These are phyloP conservation scores for Aplysia californica DNA, from an alignment of 1,140 invertebrate species.

Conservation along the genomic window DNA sequence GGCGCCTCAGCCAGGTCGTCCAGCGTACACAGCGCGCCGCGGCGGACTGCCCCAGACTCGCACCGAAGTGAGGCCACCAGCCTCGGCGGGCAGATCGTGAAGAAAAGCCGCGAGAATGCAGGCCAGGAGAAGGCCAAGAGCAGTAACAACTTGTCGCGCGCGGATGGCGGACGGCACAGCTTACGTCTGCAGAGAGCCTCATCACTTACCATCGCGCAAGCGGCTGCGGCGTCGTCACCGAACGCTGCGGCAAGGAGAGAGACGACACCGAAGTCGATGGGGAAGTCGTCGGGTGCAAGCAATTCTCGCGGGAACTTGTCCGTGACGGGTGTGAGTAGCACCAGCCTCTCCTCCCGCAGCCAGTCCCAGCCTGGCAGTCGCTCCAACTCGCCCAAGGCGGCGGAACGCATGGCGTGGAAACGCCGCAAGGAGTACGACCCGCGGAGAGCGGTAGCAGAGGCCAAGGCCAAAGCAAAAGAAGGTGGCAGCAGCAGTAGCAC, in stretches of 20 bases:
- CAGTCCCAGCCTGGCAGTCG: constrained; percentile 48
- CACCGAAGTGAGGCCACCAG: constrained; percentile 51
- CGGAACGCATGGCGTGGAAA: constrained; percentile 93
- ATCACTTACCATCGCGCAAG: constrained; percentile 29
- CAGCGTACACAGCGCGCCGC: constrained; percentile 30
- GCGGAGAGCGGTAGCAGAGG: constrained; percentile 84
- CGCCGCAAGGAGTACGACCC: constrained; percentile 91
- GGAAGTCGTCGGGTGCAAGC: constrained; percentile 39
- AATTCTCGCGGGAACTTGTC: constrained; percentile 41
- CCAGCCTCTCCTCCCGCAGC: constrained; percentile 35
- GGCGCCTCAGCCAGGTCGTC: constrained; percentile 32
- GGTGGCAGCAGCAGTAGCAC: not conserved
- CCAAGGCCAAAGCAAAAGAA: constrained; percentile 53
- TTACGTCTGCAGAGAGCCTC: constrained; percentile 66
- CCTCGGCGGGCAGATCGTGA: constrained; percentile 58
- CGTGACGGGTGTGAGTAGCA: constrained; percentile 51
- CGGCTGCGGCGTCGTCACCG: not conserved
- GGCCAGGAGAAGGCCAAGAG: not conserved
- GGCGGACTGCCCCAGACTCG: constrained; percentile 19
- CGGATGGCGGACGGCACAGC: constrained; percentile 77
- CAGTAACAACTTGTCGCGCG: constrained; percentile 69
- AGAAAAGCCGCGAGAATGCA: constrained; percentile 30
- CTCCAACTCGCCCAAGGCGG: constrained; percentile 59
- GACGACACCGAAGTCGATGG: constrained; percentile 28
- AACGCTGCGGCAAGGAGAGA: not conserved